Conservation (phyloP, 2,113 vertebrate genomes). For the Scomber scombrus region DNA sequence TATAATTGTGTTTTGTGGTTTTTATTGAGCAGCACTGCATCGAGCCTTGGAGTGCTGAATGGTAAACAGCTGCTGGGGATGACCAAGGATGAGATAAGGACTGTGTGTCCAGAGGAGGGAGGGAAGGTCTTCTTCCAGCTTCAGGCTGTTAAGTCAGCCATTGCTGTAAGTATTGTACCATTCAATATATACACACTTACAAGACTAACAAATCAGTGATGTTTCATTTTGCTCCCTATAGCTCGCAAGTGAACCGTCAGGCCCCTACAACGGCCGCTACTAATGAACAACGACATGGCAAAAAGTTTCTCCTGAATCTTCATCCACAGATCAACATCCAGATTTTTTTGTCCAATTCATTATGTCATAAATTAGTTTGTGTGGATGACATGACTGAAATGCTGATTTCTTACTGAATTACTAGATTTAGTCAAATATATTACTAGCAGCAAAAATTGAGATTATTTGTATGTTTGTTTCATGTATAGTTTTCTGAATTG, state of each 20-base stretch:
- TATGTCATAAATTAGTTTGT: not conserved
- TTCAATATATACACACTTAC: not conserved
- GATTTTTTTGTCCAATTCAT: not conserved
- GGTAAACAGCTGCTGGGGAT: slow-evolving; percentile 88
- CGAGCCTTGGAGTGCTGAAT: slow-evolving; percentile 85
- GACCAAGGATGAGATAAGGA: slow-evolving; percentile 84
- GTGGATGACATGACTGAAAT: not conserved
- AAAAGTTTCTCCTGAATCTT: not conserved
- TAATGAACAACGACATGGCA: not conserved
- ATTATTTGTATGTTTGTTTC: too few species aligned
- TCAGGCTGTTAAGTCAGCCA: slow-evolving; percentile 78
- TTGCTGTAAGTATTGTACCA: slow-evolving; percentile 81
- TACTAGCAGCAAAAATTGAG: not conserved
- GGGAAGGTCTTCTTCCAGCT: slow-evolving; percentile 87
- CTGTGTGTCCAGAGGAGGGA: slow-evolving; percentile 89
- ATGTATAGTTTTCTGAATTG: not conserved
- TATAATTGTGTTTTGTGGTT: not conserved
- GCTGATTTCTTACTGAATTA: not conserved
- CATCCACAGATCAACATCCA: not conserved
- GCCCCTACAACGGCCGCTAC: slow-evolving; percentile 68
- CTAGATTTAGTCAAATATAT: not conserved
- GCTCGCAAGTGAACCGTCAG: slow-evolving; percentile 80
- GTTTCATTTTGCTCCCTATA: slow-evolving; percentile 46
- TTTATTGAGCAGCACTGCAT: slow-evolving; percentile 84
- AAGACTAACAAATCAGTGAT: slow-evolving; percentile 10